Base-by-base conservation (phyloP, 2,113 vertebrate species). In the Urocitellus parryii region DNA sequence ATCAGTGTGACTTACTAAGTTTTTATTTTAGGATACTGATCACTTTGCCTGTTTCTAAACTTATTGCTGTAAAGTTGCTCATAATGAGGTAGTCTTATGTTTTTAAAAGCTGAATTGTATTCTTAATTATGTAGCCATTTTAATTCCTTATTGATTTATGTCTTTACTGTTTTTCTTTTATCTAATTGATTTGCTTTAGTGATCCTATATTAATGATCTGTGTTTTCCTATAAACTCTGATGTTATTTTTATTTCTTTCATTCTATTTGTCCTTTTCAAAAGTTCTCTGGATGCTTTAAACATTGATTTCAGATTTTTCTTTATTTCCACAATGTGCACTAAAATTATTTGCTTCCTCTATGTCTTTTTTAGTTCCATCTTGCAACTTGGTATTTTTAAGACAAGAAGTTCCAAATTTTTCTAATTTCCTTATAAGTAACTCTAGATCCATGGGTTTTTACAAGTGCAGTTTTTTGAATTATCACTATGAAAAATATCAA, bases 401-500 rank as follows among this genome's bases (percentile, higher is more conserved):
- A 96, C 5, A 81, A 56, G 4, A 81, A 65, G 34, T 92, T 79
- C 32, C 72, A 81, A 37, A 74, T 73, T 63, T 90, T 93, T 78
- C 29, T 78, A 78, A 82, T 77, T 89, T 22, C 3, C 51, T 73
- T 88, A 81, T 81, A 84, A 34, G 45, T 85, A 92, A 42, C 65
- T 84, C 45, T 56, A 68, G 29, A 78, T 45, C 24, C 8, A n/a
- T 68, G 24, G 27, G 17, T 42, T 70, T 94, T 96, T 94, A 61
- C 24, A 93, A 76, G 42, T 82, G 0, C 56, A 0, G 67, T 58
- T 84, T 88, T 92, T 67, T 81, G 0, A 65, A 22, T 39, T 91
- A 82, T 95, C 51, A 42, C 53, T 82, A 61, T 78, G 29, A 87
- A 89, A 67, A 77, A 84, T 91, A 25, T 82, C 27, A 91, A 90